Base-by-base conservation (phyloP, 2,888 invertebrate genomes). In the Cryptus viduatorius region DNA sequence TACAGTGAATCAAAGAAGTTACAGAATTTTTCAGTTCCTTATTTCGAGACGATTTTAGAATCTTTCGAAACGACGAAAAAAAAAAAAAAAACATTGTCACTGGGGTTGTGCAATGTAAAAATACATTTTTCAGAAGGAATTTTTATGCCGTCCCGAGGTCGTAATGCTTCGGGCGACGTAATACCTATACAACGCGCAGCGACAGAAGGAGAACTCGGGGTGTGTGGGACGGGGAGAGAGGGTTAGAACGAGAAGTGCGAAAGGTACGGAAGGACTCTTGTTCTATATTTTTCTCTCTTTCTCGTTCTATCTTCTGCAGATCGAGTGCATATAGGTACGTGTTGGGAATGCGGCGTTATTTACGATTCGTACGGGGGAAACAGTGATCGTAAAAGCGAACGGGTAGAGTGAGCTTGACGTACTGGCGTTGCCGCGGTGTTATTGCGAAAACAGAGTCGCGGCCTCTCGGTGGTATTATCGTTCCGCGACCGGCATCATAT, bases 351-450 rank as follows among this genome's bases (percentile, higher is more conserved):
- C 48, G 48, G 71, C 59, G 71, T 82, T 84, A 84, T 84, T 84
- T 84, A 84, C 79, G 84, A 84, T 48, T 82, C 61, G 56, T 76
- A 82, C 79, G 79, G 82, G 64, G 14, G 83, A 83, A 81, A 75
- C 82, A 81, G 84, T 78, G 77, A 86, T 86, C 86, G 82, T 86
- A 82, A 82, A 86, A 82, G 76, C 82, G 75, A 76, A 84, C 75
- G 79, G 79, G 37, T 8, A 8, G 46, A 82, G 79, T 61, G 76
- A 82, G 82, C 79, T 82, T 84, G 84, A 84, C 75, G 84, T 79
- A 82, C 76, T 67, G 84, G 79, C 44, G 56, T 75, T 82, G 71
- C 75, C 79, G 79, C 50, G 14, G 31, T 46, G 79, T 79, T 71
- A 76, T 77, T 44, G 44, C 81, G 10, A 56, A 64, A 79, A 75